Base-by-base conservation (phyloP, 1,140 invertebrate species). In the Bombus waltoni region DNA sequence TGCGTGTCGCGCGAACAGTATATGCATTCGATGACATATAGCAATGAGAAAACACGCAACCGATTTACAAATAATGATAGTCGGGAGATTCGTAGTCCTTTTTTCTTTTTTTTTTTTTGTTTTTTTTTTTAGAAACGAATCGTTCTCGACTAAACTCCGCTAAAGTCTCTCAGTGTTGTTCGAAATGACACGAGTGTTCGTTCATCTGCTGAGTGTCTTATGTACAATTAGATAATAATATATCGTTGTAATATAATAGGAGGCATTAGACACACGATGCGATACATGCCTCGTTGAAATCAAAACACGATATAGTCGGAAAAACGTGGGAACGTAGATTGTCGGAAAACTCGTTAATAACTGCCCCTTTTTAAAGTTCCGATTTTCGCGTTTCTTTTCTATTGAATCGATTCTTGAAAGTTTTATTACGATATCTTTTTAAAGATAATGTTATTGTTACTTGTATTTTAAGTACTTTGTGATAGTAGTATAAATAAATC, bases 151-250 rank as follows among this genome's bases (percentile, higher is more conserved):
- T 44, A 65, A 66, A 47, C 18, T 25, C n/a, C 32, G 42, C n/a
- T 38, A 66, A 42, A 18, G n/a, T 68, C 42, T 68, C 22, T 75
- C n/a, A 42, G 22, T 72, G 18, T 66, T 75, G 10, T 25, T 83
- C 32, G 72, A 76, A 53, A 76, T 25, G 44, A 83, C 47, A 77
- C 66, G 44, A 53, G 35, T 70, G 78, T 81, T 74, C 70, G 57
- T 75, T 81, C n/a, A 38, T 75, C 78, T 81, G 79, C 79, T 81
- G 79, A 75, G 71, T 81, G 71, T 85, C 62, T 81, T 70, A 81
- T 44, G 66, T 81, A 81, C 71, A 81, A 75, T 85, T 85, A 85
- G 84, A 68, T 18, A 40, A 73, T 66, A 73, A 66, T 57, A 66
- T 42, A 53, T 81, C 70, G 57, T 85, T 85, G 57, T 80, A 73